Percentiles rank a stretch among this genome's conserved stretches.
These are phyloP conservation scores for Plutomurus gul DNA, from an alignment of 1,140 invertebrate genomes.

Conservation along the genomic window DNA sequence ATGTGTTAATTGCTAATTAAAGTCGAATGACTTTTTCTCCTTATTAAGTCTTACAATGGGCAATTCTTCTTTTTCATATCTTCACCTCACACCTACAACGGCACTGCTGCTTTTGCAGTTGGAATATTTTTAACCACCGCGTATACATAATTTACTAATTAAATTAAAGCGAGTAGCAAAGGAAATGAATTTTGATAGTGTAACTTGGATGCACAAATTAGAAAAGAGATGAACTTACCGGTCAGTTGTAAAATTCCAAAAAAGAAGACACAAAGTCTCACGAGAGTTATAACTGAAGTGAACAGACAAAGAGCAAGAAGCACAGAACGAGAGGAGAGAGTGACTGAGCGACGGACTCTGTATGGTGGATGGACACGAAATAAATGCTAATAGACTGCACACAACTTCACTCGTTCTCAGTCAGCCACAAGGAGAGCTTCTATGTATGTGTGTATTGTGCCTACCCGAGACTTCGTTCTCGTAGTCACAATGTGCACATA, in stretches of 20 bases:
- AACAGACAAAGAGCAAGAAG: neutral
- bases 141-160: too few species aligned
- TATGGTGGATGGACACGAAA: constrained; percentile 23
- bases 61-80: neutral
- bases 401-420: neutral
- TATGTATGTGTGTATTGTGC: too few species aligned
- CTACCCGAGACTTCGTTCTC: too few species aligned
- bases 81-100: neutral
- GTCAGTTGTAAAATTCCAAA: constrained; percentile 1
- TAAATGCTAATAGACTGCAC: constrained; percentile 24
- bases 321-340: neutral
- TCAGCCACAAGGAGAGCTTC: neutral
- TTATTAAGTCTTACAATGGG: neutral
- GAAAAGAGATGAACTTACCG: neutral
- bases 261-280: constrained; percentile 14
- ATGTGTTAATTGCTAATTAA: constrained; percentile 17
- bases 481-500: too few species aligned
- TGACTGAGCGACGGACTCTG: constrained; percentile 10
- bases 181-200: neutral
- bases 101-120: too few species aligned
- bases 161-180: neutral
- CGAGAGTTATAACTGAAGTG: neutral
- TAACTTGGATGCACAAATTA: neutral
- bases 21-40: neutral
- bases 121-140: too few species aligned